Conservation (phyloP, 2,113 vertebrate genomes). For the Peromyscus maniculatus region DNA sequence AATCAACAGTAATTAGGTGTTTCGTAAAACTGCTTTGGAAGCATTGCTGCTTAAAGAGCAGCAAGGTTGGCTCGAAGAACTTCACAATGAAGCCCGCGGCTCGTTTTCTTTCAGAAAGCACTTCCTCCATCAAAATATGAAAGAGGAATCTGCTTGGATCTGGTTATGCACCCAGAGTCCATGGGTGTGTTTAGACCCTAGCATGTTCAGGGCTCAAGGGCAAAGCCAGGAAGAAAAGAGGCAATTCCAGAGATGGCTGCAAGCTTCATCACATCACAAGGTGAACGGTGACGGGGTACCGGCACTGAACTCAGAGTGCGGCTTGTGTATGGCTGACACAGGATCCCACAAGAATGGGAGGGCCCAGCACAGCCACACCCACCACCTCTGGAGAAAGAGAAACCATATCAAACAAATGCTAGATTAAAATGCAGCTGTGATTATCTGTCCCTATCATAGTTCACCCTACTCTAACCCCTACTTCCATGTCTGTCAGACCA, state of each 20-base stretch:
- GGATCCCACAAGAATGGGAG: not conserved
- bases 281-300: not conserved
- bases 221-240: not conserved
- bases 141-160: not conserved
- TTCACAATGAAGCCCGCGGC: not conserved
- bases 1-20: slow-evolving; percentile 38
- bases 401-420: not conserved
- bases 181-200: accelerated
- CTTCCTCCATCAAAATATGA: not conserved
- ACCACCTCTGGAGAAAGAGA: not conserved
- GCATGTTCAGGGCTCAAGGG: not conserved
- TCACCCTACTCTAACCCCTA: not conserved
- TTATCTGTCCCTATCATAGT: not conserved
- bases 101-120: not conserved
- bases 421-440: not conserved
- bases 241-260: not conserved
- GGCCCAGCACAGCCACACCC: not conserved
- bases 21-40: slow-evolving; percentile 2
- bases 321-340: not conserved
- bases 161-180: not conserved
- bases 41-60: not conserved
- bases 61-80: not conserved
- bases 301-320: not conserved
- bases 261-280: not conserved
- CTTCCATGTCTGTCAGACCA: not conserved